Conservation (phyloP, 1,140 invertebrate species). For the Lasioglossum baleicum region DNA sequence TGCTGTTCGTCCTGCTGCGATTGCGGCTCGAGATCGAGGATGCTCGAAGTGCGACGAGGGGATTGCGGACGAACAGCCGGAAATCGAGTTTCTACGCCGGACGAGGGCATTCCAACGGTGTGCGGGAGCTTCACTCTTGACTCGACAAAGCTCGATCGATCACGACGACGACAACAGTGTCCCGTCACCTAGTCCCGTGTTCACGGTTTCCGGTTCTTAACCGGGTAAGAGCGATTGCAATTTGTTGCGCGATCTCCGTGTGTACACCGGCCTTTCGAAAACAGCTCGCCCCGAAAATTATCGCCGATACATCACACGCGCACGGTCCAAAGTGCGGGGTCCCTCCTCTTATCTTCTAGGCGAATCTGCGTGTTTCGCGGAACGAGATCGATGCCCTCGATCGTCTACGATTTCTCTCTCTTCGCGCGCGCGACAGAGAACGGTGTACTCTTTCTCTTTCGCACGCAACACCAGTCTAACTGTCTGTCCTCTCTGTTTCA, state of each 20-base stretch:
- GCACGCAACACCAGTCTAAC: too few relatives aligned
- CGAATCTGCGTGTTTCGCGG: too few relatives aligned
- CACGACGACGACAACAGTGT: background rate
- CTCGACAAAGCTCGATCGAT: constrained; percentile 28
- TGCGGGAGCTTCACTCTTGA: constrained; percentile 34
- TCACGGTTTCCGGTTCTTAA: too few relatives aligned
- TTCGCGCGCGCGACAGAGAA: background rate
- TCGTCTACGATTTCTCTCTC: background rate
- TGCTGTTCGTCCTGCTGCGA: constrained; percentile 21
- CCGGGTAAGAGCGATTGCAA: too few relatives aligned
- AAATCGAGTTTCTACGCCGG: constrained; percentile 47
- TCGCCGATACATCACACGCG: constrained; percentile 12
- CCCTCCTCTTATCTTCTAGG: too few relatives aligned
- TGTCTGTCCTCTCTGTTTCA: background rate
- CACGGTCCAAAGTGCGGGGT: background rate
- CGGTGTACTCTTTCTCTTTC: too few relatives aligned
- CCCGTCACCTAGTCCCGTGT: background rate
- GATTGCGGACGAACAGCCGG: constrained; percentile 31
- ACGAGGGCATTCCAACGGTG: constrained; percentile 66
- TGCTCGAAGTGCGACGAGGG: constrained; percentile 29
- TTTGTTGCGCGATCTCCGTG: too few relatives aligned
- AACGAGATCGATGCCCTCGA: background rate
- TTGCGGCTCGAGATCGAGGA: constrained; percentile 36
- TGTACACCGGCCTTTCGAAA: too few relatives aligned
- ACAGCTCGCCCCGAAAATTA: constrained; percentile 15